Conservation (phyloP, 2,113 vertebrate species). For the Cacatua alba region DNA sequence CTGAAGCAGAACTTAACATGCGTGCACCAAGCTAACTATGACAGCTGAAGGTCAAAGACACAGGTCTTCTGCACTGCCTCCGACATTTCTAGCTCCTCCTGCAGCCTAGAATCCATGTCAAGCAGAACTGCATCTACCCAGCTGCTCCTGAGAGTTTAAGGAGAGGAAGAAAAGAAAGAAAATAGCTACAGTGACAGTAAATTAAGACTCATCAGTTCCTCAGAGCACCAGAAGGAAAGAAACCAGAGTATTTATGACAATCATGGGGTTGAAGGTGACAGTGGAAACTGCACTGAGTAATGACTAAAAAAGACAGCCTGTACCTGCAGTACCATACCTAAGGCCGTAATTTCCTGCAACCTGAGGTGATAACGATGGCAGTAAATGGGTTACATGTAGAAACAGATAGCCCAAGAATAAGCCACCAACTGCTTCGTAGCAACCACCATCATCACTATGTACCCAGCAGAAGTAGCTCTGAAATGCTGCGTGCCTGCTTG, state of each 20-base stretch:
- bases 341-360: constrained; percentile 67
- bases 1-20: neutral
- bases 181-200: constrained; percentile 25
- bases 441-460: constrained; percentile 65
- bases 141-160: neutral
- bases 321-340: constrained; percentile 61
- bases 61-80: neutral
- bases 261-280: constrained; percentile 32
- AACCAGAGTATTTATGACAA: constrained; percentile 48
- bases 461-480: constrained; percentile 59
- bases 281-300: constrained; percentile 60
- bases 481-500: neutral
- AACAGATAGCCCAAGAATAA: constrained; percentile 83
- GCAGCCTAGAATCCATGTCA: neutral
- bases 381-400: constrained; percentile 74
- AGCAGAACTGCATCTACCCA: neutral
- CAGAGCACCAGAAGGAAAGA: constrained; percentile 45
- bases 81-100: neutral
- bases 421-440: constrained; percentile 79
- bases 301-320: constrained; percentile 67
- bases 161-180: constrained; percentile 54
- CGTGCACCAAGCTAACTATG: neutral
- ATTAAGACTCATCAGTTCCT: constrained; percentile 43
- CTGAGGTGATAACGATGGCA: constrained; percentile 71
- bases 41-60: neutral